phyloP scores from a whole-genome alignment of 92 coral and sea anemone genomes.

The Muricea muricata region DNA sequence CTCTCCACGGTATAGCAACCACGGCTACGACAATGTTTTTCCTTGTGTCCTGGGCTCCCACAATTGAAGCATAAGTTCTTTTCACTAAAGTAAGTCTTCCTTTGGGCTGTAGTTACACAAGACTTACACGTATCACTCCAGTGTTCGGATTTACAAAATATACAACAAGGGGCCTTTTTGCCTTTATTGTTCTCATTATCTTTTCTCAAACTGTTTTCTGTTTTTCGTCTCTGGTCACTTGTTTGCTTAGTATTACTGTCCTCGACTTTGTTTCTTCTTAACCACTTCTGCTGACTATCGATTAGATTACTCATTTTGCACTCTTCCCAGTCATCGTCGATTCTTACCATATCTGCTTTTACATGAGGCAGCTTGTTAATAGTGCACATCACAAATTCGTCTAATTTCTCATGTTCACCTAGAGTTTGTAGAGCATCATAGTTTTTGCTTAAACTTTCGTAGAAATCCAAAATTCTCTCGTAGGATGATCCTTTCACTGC shows the following conservation, averaged over 20 bases:
- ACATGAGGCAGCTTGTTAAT: slow-evolving; percentile 56
- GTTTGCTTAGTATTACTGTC: not conserved
- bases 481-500: not conserved
- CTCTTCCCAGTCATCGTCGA: slow-evolving; percentile 54
- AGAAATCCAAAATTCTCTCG: not conserved
- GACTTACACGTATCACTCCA: not conserved
- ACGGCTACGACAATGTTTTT: not conserved
- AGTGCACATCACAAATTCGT: slow-evolving; percentile 39
- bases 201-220: not conserved
- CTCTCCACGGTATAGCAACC: not conserved
- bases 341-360: slow-evolving; percentile 54
- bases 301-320: slow-evolving; percentile 47
- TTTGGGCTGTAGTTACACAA: not conserved
- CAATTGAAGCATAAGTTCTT: not conserved
- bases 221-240: not conserved
- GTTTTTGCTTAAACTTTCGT: not conserved
- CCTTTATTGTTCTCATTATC: not conserved
- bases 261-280: slow-evolving; percentile 27
- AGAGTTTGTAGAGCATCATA: not conserved
- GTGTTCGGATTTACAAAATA: not conserved
- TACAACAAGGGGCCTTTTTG: not conserved
- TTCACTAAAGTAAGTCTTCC: not conserved
- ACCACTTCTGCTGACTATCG: slow-evolving; percentile 39
- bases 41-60: not conserved
- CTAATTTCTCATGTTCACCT: not conserved